phyloP scores from a whole-genome alignment of 35 echinoderm and acorn worm species.

The Anneissia japonica region DNA sequence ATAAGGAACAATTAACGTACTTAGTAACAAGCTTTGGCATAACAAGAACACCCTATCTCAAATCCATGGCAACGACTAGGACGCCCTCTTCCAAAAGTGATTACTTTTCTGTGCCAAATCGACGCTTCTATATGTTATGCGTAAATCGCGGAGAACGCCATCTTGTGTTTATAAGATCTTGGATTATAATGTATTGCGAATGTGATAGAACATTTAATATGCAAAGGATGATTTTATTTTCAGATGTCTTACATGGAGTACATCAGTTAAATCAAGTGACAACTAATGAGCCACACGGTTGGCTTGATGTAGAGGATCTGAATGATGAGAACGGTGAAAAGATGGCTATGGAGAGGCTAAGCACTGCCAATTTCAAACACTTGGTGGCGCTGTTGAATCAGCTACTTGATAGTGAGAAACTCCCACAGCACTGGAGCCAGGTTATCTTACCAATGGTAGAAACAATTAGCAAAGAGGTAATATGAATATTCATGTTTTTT shows the following conservation, averaged over 20 bases:
- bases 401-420: slow-evolving; percentile 51
- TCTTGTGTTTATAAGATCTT: too few species aligned
- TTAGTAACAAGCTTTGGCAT: too few species aligned
- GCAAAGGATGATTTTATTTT: too few species aligned
- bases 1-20: too few species aligned
- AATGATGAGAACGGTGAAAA: slow-evolving; percentile 45
- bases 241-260: background rate
- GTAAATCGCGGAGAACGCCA: too few species aligned
- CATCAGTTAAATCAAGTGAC: background rate
- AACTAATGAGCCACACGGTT: slow-evolving; percentile 16
- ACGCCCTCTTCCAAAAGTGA: too few species aligned
- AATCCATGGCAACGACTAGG: too few species aligned
- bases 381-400: slow-evolving; percentile 52
- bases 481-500: background rate
- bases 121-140: too few species aligned
- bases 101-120: too few species aligned
- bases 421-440: slow-evolving; percentile 61
- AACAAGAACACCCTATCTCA: too few species aligned
- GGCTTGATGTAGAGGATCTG: slow-evolving; percentile 28
- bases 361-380: slow-evolving; percentile 30
- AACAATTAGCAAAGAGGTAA: slow-evolving; percentile 77
- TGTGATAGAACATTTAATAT: too few species aligned
- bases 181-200: too few species aligned
- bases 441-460: slow-evolving; percentile 59
- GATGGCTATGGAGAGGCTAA: slow-evolving; percentile 43